A percentile compares a stretch with the other conserved stretches of the same genome.
Conservation (phyloP, 2,888 invertebrate genomes). For the Siphlonurus alternatus region DNA sequence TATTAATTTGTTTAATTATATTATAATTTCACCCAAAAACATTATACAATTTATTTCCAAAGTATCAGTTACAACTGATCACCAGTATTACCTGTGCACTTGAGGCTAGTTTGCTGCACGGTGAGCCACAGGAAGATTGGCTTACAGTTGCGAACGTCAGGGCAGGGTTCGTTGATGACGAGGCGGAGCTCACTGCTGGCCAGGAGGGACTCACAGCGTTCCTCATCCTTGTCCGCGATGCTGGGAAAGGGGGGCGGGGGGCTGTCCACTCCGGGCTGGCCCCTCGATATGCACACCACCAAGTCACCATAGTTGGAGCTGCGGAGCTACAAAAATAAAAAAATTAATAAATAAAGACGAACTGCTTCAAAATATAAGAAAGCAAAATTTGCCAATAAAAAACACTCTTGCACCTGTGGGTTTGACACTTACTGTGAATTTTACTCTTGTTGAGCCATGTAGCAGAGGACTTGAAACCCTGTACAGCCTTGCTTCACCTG, state of each 20-base stretch:
- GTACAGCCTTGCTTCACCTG: constrained; percentile 32
- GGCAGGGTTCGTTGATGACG: not conserved
- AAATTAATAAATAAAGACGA: not conserved
- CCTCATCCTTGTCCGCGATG: not conserved
- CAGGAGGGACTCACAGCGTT: not conserved
- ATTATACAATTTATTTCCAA: no score
- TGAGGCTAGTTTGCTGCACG: not conserved
- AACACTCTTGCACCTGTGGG: not conserved
- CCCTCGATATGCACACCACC: constrained; percentile 19
- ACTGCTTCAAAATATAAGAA: no score
- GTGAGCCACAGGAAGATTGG: not conserved
- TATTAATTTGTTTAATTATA: no score
- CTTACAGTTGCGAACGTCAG: not conserved
- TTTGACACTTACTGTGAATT: not conserved
- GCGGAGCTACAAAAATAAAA: constrained; percentile 19
- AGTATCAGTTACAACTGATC: no score
- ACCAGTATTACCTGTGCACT: not conserved
- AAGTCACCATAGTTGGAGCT: constrained; percentile 25
- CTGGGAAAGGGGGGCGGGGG: not conserved
- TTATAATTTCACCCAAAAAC: no score
- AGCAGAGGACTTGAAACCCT: constrained; percentile 26
- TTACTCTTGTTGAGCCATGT: constrained; percentile 7
- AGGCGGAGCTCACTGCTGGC: not conserved
- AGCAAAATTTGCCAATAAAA: constrained; percentile 7
- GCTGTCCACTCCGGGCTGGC: not conserved